These are phyloP conservation scores for Dasypogon diadema DNA, from an alignment of 2,888 invertebrate genomes.

Conservation along the genomic window DNA sequence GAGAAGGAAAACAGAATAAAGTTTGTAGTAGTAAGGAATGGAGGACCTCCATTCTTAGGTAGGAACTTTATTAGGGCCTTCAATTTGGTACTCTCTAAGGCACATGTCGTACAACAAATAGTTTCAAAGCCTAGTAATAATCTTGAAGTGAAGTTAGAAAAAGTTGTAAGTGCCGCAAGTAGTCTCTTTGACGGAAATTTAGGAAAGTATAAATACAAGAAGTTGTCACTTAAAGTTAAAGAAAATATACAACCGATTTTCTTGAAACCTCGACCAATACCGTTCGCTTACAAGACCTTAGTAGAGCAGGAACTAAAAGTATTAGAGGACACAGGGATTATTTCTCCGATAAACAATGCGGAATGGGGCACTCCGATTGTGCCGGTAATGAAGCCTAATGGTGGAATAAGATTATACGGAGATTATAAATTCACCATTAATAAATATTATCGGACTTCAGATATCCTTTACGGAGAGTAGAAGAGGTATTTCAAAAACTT, in stretches of 20 bases:
- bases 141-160: not conserved
- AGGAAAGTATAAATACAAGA: not conserved
- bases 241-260: too few relatives aligned
- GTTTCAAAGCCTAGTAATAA: not conserved
- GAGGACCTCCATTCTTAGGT: not conserved
- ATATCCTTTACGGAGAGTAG: not conserved
- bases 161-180: not conserved
- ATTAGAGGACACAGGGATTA: too few relatives aligned
- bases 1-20: too few relatives aligned
- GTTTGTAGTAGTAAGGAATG: not conserved
- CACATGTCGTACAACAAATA: not conserved
- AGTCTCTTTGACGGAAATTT: not conserved
- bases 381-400: not conserved
- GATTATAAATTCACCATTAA: not conserved
- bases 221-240: too few relatives aligned
- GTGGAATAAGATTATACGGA: not conserved
- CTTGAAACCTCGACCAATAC: too few relatives aligned
- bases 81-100: rapidly evolving
- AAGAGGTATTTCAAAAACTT: not conserved
- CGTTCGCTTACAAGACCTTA: too few relatives aligned
- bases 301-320: too few relatives aligned
- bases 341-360: too few relatives aligned
- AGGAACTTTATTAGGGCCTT: not conserved
- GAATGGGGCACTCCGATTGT: not conserved
- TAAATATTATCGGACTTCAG: not conserved